A percentile compares a stretch with the other conserved stretches of the same genome.
phyloP scores from a whole-genome alignment of 2,888 invertebrate species.

The Oligia fasciuncula region DNA sequence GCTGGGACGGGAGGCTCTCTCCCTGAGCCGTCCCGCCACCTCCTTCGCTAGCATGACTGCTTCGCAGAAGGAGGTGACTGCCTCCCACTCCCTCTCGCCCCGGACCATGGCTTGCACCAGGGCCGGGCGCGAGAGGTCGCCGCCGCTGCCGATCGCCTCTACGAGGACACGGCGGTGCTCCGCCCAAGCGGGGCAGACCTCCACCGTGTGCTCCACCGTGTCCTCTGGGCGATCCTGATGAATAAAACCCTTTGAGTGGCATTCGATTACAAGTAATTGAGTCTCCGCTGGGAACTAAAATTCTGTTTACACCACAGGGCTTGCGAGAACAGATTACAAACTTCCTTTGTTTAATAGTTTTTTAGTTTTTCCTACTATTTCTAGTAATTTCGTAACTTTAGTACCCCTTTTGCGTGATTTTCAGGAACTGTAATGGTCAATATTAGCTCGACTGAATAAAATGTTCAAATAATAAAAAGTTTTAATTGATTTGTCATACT shows the following conservation, averaged over 20 bases:
- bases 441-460: neutral
- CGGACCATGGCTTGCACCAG: no score
- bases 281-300: slow-evolving; percentile 14
- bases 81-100: no score
- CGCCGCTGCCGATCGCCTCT: no score
- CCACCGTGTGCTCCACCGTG: no score
- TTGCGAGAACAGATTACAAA: slow-evolving; percentile 7
- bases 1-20: no score
- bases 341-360: slow-evolving; percentile 16
- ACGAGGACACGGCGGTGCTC: no score
- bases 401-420: neutral
- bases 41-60: no score
- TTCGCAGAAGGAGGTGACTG: no score
- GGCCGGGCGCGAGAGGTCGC: no score
- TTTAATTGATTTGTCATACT: neutral
- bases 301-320: neutral
- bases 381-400: neutral
- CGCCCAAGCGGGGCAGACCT: no score
- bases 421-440: neutral
- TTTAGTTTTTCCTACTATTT: neutral
- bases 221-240: no score
- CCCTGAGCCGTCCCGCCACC: no score
- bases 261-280: slow-evolving; percentile 45
- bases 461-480: neutral
- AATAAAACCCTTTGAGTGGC: slow-evolving; percentile 32